These are phyloP conservation scores for Ladona fulva DNA, from an alignment of 1,140 invertebrate genomes.

Conservation along the genomic window DNA sequence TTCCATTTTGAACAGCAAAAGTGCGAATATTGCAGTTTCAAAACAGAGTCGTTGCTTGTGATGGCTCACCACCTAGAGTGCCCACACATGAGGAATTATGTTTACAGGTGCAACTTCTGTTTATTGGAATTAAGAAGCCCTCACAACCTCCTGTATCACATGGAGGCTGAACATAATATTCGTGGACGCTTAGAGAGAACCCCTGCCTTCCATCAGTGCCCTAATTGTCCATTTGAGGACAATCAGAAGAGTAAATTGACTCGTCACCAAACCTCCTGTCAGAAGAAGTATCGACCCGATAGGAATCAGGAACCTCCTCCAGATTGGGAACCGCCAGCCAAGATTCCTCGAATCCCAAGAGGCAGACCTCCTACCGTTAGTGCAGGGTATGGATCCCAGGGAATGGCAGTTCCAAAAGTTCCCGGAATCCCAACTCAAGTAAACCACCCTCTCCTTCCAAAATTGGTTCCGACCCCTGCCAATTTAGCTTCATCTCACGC, in stretches of 20 bases:
- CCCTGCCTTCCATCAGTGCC: slow-evolving; percentile 81
- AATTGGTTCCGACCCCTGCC: slow-evolving; percentile 28
- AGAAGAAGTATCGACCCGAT: slow-evolving; percentile 82
- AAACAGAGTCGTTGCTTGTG: slow-evolving; percentile 77
- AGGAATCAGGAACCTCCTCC: slow-evolving; percentile 70
- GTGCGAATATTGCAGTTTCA: slow-evolving; percentile 87
- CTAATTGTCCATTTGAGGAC: slow-evolving; percentile 89
- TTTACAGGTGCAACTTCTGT: slow-evolving; percentile 80
- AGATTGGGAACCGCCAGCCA: slow-evolving; percentile 87
- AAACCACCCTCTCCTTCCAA: slow-evolving; percentile 44
- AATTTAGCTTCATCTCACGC: neutral
- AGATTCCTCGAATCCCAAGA: slow-evolving; percentile 66
- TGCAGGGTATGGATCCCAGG: slow-evolving; percentile 20
- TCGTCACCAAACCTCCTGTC: slow-evolving; percentile 78
- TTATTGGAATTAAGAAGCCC: slow-evolving; percentile 70
- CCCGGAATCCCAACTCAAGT: slow-evolving; percentile 27
- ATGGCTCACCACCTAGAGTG: slow-evolving; percentile 86
- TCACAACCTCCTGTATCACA: slow-evolving; percentile 83
- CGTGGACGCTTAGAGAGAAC: slow-evolving; percentile 73
- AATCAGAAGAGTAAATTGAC: slow-evolving; percentile 89
- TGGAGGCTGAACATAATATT: slow-evolving; percentile 80
- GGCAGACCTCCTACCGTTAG: slow-evolving; percentile 36
- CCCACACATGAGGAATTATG: slow-evolving; percentile 80
- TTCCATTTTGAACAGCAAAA: slow-evolving; percentile 70
- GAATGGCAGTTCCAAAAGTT: slow-evolving; percentile 4